Evolutionary conservation across 2,797 vertebrate species (phyloP), one percentile per base, ranked within the genome.

Genomic region (Anguilla megastoma): DNA sequence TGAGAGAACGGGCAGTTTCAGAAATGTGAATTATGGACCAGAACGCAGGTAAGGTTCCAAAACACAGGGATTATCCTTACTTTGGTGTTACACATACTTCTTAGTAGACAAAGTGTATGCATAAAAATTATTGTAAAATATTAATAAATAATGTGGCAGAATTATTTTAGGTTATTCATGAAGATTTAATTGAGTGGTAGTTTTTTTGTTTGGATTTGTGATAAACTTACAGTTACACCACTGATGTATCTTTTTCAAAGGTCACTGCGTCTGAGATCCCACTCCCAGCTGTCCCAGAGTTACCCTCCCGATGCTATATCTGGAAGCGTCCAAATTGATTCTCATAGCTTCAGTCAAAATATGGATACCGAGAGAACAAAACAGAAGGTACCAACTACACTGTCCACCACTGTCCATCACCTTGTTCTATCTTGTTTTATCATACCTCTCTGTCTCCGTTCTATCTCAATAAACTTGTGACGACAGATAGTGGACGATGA

Each of bases 261-360:
- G 50, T 96, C 95, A 30, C 54, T 93, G 85, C 94, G 94, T 9
- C 92, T 92, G 60, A 91, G 94, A 88, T 95, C 96, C 87, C 86
- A 86, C 7, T 95, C 94, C 88, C 90, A 90, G 56, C 16, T 94
- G 87, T 95, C 95, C 30, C 92, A 24, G n/a, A 87, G 91, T 16
- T 87, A 76, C 83, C 45, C 92, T 4, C 91, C 90, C 0, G 92
- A 94, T 63, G 90, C 86, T 3, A 84, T 94, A 87, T 90, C 93
- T 76, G 92, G 92, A 89, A 88, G 87, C 50, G 24, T 89, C 0
- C 21, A 86, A 60, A 50, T 91, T 41, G 60, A 90, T 63, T 84
- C 79, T 0, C 85, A 88, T 33, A 88, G 56, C 85, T 27, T 94
- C 41, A 86, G 56, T 74, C 27, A 84, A 48, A 8, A 56, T 14